A percentile compares a stretch with the other conserved stretches of the same genome.
These are phyloP conservation scores for Leptestheria dahalacensis DNA, from an alignment of 1,140 invertebrate species.

Conservation along the genomic window DNA sequence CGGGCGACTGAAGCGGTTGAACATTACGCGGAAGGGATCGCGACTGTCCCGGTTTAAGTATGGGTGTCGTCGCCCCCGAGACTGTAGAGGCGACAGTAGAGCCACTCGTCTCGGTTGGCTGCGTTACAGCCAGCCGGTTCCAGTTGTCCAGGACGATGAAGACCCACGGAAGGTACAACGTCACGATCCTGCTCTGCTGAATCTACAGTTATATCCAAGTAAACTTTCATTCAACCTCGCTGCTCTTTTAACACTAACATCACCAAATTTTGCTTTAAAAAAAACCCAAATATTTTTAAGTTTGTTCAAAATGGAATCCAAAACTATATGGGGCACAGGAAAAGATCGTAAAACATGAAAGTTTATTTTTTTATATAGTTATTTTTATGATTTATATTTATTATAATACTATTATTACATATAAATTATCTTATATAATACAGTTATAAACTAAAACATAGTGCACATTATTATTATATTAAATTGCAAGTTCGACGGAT, in stretches of 20 bases:
- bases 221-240: too few relatives aligned
- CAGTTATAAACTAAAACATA: background rate
- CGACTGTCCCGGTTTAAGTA: conserved; percentile 11
- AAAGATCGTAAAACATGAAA: too few relatives aligned
- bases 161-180: conserved; percentile 79
- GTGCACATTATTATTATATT: too few relatives aligned
- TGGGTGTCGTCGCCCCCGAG: conserved; percentile 9
- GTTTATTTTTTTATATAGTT: too few relatives aligned
- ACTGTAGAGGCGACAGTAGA: conserved; percentile 4
- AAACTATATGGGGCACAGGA: conserved; percentile 13
- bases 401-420: background rate
- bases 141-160: conserved; percentile 70
- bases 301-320: too few relatives aligned
- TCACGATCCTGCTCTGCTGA: conserved; percentile 67
- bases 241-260: too few relatives aligned
- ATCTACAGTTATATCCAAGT: conserved; percentile 43
- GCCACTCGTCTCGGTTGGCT: conserved; percentile 13
- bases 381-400: too few relatives aligned
- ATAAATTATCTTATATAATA: background rate
- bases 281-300: too few relatives aligned
- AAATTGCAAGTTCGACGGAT: too few relatives aligned
- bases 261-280: too few relatives aligned
- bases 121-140: conserved; percentile 33
- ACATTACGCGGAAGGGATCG: conserved; percentile 8
- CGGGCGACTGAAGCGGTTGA: background rate